These are phyloP conservation scores for Tyria jacobaeae DNA, from an alignment of 2,888 invertebrate species.

Conservation along the genomic window DNA sequence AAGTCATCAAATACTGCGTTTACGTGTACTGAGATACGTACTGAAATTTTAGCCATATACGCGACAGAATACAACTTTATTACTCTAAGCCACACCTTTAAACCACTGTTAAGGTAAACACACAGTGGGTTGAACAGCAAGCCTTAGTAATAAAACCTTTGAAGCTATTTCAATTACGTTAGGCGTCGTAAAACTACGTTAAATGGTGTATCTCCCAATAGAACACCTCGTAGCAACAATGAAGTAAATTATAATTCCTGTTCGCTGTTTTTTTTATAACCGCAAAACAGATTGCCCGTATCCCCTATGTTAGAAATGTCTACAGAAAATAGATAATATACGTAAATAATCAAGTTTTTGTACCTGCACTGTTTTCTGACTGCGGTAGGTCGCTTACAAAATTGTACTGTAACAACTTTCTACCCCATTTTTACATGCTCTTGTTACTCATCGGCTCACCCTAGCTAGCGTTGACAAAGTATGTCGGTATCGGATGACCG, in stretches of 20 bases:
- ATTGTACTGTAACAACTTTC: constrained; percentile 21
- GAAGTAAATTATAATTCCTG: constrained; percentile 47
- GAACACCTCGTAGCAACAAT: constrained; percentile 48
- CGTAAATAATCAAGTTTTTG: too few relatives aligned
- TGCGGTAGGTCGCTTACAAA: constrained; percentile 60
- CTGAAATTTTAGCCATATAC: too few relatives aligned
- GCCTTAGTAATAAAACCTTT: constrained; percentile 41
- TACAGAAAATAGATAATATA: constrained; percentile 35
- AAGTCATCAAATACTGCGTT: too few relatives aligned
- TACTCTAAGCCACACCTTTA: constrained; percentile 4
- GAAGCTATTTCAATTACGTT: constrained; percentile 61
- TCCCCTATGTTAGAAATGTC: constrained; percentile 74
- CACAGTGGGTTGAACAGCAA: constrained; percentile 21
- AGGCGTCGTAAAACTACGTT: constrained; percentile 55
- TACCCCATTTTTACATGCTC: not conserved
- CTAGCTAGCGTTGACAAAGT: too few relatives aligned
- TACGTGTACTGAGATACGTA: too few relatives aligned
- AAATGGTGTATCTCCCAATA: constrained; percentile 50
- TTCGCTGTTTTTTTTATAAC: constrained; percentile 59
- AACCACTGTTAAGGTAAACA: constrained; percentile 18
- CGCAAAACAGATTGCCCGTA: constrained; percentile 80
- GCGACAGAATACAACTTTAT: not conserved
- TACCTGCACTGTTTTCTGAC: constrained; percentile 39
- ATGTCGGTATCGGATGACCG: too few relatives aligned
- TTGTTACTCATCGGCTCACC: too few relatives aligned